A percentile compares a stretch with the other conserved stretches of the same genome.
Evolutionary conservation across 2,888 invertebrate species (phyloP).

Genomic region (Orthosia incerta): DNA sequence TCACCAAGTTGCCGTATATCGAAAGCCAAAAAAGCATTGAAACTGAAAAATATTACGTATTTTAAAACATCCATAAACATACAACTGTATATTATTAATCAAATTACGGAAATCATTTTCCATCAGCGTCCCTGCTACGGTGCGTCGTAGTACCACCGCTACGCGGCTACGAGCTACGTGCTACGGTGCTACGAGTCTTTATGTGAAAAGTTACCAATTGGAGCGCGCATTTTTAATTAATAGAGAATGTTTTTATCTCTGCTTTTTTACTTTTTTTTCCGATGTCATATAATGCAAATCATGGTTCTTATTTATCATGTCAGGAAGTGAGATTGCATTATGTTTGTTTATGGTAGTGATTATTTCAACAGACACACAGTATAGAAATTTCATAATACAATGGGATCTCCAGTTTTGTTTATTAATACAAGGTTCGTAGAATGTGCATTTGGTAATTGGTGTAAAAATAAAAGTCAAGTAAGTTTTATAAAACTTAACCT

Average conservation of each 20-base stretch:
- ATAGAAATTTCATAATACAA: too few species aligned
- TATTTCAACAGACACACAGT: not conserved
- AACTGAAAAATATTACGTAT: not conserved
- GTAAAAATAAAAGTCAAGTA: too few species aligned
- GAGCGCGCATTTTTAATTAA: constrained; percentile 68
- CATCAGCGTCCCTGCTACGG: constrained; percentile 51
- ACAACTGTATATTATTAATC: constrained; percentile 36
- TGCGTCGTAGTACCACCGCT: constrained; percentile 35
- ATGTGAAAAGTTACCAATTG: constrained; percentile 64
- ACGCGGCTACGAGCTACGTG: constrained; percentile 37
- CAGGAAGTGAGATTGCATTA: not conserved
- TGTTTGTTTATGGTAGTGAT: not conserved
- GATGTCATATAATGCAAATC: constrained; percentile 22
- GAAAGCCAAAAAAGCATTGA: not conserved
- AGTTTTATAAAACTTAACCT: too few species aligned
- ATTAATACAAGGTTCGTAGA: too few species aligned
- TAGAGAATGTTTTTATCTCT: constrained; percentile 56
- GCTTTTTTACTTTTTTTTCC: constrained; percentile 22
- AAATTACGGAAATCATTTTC: constrained; percentile 55
- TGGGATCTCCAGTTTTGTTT: not conserved
- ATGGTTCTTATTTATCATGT: not conserved
- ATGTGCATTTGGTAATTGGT: too few species aligned
- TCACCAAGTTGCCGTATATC: not conserved
- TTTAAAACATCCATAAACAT: constrained; percentile 17
- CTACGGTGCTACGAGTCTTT: constrained; percentile 47